These are phyloP conservation scores for Danio jaintianensis DNA, from an alignment of 2,797 vertebrate species.

Conservation along the genomic window DNA sequence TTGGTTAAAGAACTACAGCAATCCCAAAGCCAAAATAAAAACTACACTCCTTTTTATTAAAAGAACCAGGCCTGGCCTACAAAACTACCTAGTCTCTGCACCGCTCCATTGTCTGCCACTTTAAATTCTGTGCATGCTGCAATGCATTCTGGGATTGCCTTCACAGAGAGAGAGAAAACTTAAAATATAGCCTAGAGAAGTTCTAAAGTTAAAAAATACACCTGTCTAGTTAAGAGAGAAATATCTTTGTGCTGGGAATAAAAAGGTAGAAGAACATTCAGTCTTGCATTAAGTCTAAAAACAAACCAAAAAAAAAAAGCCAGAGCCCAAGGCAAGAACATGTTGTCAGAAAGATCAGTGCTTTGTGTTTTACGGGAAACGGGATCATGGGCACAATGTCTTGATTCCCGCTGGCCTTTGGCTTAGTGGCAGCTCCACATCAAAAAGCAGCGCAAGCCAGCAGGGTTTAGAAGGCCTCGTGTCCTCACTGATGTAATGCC, in stretches of 20 bases:
- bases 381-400: conserved; percentile 26
- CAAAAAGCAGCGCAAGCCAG: conserved; percentile 21
- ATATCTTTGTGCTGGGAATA: not conserved
- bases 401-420: conserved; percentile 29
- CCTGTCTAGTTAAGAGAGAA: not conserved
- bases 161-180: too few relatives aligned
- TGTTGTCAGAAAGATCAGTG: conserved; percentile 30
- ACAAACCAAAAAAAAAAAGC: not conserved
- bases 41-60: too few relatives aligned
- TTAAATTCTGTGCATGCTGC: too few relatives aligned
- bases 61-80: too few relatives aligned
- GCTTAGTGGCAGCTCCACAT: conserved; percentile 8
- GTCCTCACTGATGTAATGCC: not conserved
- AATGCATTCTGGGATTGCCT: too few relatives aligned
- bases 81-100: too few relatives aligned
- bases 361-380: conserved; percentile 24
- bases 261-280: conserved; percentile 4
- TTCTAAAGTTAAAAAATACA: conserved; percentile 4
- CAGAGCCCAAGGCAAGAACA: conserved; percentile 5
- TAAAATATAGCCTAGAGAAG: not conserved
- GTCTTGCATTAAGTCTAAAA: conserved; percentile 34
- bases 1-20: too few relatives aligned
- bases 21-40: too few relatives aligned
- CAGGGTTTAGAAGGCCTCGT: not conserved
- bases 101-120: too few relatives aligned